Percentiles rank a stretch among this genome's conserved stretches.
Evolutionary conservation across 2,113 vertebrate genomes (phyloP).

Genomic region (Oxyura jamaicensis): DNA sequence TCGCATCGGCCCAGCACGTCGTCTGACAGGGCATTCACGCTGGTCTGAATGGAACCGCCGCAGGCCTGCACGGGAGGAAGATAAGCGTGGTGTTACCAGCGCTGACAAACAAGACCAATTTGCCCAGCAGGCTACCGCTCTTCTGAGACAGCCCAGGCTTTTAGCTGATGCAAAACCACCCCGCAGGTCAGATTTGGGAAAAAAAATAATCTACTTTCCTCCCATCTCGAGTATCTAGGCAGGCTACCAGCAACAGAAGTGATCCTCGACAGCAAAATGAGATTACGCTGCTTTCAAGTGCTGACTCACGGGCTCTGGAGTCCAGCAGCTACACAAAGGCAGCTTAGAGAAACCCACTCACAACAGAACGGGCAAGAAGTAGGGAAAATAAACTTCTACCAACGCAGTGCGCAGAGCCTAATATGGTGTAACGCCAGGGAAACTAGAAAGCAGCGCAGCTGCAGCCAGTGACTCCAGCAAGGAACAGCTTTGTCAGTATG

Average conservation of each 20-base stretch:
- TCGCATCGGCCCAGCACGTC: constrained; percentile 93
- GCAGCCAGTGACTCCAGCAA: not conserved
- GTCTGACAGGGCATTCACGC: constrained; percentile 81
- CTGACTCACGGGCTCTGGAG: not conserved
- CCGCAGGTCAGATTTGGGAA: not conserved
- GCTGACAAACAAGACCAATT: not conserved
- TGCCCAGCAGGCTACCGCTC: not conserved
- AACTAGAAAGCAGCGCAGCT: no score
- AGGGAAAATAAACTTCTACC: not conserved
- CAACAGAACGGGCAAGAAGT: not conserved
- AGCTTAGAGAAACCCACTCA: not conserved
- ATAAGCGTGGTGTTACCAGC: fast-evolving
- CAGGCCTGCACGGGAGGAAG: constrained; percentile 82
- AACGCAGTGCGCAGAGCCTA: fast-evolving
- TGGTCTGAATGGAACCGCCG: constrained; percentile 97
- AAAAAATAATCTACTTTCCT: not conserved
- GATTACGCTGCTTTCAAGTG: not conserved
- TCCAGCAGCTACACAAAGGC: not conserved
- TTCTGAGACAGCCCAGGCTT: not conserved
- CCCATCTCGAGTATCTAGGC: not conserved
- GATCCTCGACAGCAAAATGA: not conserved
- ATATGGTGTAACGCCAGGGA: no score
- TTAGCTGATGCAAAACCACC: not conserved
- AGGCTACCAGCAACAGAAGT: not conserved
- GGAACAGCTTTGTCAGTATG: not conserved